These are phyloP conservation scores for Plebejus melissa DNA, from an alignment of 2,888 invertebrate species.

Conservation along the genomic window DNA sequence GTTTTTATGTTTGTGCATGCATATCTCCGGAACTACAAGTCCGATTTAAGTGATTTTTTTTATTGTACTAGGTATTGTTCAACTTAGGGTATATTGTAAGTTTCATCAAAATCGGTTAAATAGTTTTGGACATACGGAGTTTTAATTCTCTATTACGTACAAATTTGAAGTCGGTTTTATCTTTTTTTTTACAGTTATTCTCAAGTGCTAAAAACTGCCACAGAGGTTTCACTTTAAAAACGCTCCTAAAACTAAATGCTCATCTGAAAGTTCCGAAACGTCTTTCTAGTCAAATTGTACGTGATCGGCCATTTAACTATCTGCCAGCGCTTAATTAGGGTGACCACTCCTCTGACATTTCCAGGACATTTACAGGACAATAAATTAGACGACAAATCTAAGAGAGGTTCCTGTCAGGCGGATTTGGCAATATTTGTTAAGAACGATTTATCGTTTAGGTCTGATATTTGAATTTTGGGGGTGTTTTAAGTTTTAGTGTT, in stretches of 20 bases:
- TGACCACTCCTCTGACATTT: not conserved
- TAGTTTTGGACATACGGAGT: too few species aligned
- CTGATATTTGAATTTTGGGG: not conserved
- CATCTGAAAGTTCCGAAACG: not conserved
- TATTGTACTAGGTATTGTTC: too few species aligned
- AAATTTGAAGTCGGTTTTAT: too few species aligned
- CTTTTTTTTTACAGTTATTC: too few species aligned
- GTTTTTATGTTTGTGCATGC: too few species aligned
- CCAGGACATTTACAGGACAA: slow-evolving; percentile 1
- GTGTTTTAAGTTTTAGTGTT: too few species aligned
- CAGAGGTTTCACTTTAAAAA: not conserved
- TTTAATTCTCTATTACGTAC: too few species aligned
- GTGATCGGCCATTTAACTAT: slow-evolving; percentile 16
- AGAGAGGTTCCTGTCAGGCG: not conserved
- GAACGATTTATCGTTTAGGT: not conserved
- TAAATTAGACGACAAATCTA: not conserved
- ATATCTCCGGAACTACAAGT: too few species aligned
- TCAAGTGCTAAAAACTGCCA: too few species aligned
- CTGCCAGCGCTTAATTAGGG: not conserved
- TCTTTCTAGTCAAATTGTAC: slow-evolving; percentile 13
- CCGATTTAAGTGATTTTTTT: too few species aligned
- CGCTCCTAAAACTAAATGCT: not conserved
- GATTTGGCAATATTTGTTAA: slow-evolving; percentile 11
- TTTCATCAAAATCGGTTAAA: too few species aligned
- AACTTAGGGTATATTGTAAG: too few species aligned